Percentiles rank a stretch among this genome's conserved stretches.
These are phyloP conservation scores for Megaustenia siamemsis DNA, from an alignment of 2,888 invertebrate genomes.

Conservation along the genomic window DNA sequence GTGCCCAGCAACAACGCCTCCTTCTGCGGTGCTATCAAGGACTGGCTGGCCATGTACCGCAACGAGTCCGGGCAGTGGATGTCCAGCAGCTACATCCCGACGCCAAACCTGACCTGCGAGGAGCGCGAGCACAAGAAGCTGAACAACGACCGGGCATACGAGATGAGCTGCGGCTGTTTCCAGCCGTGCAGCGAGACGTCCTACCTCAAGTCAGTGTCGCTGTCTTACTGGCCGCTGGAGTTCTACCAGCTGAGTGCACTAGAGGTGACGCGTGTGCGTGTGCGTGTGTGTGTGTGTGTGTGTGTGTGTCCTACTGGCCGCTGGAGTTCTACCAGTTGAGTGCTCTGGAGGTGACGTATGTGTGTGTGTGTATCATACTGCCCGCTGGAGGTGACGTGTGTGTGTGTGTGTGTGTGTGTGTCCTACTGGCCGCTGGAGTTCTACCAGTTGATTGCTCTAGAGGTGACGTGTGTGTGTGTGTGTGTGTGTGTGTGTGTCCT, in stretches of 20 bases:
- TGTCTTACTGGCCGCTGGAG: slow-evolving; percentile 76
- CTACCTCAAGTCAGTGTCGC: slow-evolving; percentile 73
- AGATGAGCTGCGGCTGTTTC: slow-evolving; percentile 66
- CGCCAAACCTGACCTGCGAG: slow-evolving; percentile 67
- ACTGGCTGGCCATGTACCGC: slow-evolving; percentile 65
- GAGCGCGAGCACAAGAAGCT: slow-evolving; percentile 65
- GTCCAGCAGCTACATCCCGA: slow-evolving; percentile 58
- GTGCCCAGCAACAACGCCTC: slow-evolving; percentile 61
- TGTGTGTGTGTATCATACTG: neutral
- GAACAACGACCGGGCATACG: slow-evolving; percentile 72
- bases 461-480: too few species aligned
- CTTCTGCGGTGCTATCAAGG: slow-evolving; percentile 71
- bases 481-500: too few species aligned
- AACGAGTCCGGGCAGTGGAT: slow-evolving; percentile 54
- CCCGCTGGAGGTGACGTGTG: neutral
- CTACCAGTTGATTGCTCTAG: neutral
- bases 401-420: neutral
- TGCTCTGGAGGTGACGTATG: neutral
- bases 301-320: neutral
- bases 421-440: neutral
- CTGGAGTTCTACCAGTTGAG: neutral
- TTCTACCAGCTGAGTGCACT: slow-evolving; percentile 73
- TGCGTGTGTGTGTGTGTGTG: neutral
- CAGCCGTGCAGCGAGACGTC: slow-evolving; percentile 73
- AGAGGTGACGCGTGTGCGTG: slow-evolving; percentile 57